phyloP scores from a whole-genome alignment of 1,140 invertebrate genomes.

The Drosophila nebulosa region DNA sequence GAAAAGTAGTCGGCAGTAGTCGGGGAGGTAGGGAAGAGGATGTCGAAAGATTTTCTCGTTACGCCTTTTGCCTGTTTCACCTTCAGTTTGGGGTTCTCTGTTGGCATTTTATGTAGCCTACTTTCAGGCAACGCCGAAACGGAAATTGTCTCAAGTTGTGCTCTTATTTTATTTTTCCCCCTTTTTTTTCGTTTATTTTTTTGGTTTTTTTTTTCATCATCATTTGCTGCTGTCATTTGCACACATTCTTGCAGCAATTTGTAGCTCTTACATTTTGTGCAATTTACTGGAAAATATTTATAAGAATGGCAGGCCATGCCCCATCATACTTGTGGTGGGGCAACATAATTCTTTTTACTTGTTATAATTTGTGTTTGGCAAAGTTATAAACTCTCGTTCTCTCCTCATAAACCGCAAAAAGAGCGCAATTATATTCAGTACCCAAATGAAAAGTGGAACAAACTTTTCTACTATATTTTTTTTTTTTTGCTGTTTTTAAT shows the following conservation, averaged over 20 bases:
- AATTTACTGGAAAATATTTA: constrained; percentile 61
- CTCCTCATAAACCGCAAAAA: not conserved
- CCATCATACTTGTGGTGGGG: no score
- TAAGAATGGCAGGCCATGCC: constrained; percentile 12
- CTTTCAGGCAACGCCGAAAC: constrained; percentile 25
- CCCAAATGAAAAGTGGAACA: constrained; percentile 4
- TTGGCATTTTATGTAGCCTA: constrained; percentile 22
- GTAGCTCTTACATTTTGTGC: constrained; percentile 28
- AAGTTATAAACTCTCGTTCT: no score
- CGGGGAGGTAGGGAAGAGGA: not conserved
- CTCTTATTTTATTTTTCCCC: constrained; percentile 13
- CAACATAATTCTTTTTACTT: no score
- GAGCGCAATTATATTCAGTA: constrained; percentile 60
- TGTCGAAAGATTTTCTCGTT: constrained; percentile 21
- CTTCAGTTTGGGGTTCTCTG: constrained; percentile 30
- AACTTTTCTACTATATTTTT: constrained; percentile 21
- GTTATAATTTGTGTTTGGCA: no score
- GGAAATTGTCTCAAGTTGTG: constrained; percentile 61
- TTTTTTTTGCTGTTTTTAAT: constrained; percentile 49
- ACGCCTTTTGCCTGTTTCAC: constrained; percentile 37
- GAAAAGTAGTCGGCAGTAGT: no score
- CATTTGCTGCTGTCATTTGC: constrained; percentile 28
- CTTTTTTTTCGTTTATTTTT: constrained; percentile 11
- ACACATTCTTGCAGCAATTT: constrained; percentile 48
- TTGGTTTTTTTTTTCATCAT: not conserved